Evolutionary conservation across 2,113 vertebrate genomes (phyloP), one percentile per base, ranked within the genome.

Genomic region (Gallinago jamesoni): DNA sequence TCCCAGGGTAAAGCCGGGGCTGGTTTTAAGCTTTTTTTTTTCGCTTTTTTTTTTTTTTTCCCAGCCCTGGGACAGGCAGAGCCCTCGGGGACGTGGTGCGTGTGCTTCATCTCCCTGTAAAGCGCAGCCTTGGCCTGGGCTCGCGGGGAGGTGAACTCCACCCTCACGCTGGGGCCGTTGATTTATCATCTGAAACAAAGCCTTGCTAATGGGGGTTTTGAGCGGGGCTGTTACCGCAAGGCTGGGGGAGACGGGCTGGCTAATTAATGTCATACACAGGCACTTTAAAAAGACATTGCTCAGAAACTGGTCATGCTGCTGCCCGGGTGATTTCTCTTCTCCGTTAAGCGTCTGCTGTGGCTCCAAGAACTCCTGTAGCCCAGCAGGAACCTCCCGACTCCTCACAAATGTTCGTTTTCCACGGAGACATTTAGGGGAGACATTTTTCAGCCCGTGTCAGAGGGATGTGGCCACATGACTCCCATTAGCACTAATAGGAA

Each of bases 401-500:
- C 80, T 87, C 84, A 28, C 50, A 90, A 94, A 89, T 45, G 85
- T 66, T 59, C 55, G 27, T 90, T 93, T 90, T 79, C 89, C 91
- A 60, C 8, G 3, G 86, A 90, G 84, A 76, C 55, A 2, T 88
- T 93, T 13, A 78, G 73, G 89, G 84, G 78, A 89, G 81, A 67
- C 22, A 5, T 90, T 93, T 96, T 30, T 88, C 84, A 93, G 86
- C 57, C 91, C 2, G 1, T 84, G 23, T 52, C 62, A 91, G 92
- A 57, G 87, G 50, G 85, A 82, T 23, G 66, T 5, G 75, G 77
- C 92, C 94, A 84, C 90, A 94, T 81, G 96, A 87, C 89, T 94
- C 83, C 89, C 87, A 91, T 97, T 95, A 93, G 87, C 37, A 4
- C 50, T 96, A 95, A 96, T 96, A 47, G 90, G 96, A 95, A 97